These are phyloP conservation scores for Tridacna gigas DNA, from an alignment of 2,888 invertebrate genomes.

Conservation along the genomic window DNA sequence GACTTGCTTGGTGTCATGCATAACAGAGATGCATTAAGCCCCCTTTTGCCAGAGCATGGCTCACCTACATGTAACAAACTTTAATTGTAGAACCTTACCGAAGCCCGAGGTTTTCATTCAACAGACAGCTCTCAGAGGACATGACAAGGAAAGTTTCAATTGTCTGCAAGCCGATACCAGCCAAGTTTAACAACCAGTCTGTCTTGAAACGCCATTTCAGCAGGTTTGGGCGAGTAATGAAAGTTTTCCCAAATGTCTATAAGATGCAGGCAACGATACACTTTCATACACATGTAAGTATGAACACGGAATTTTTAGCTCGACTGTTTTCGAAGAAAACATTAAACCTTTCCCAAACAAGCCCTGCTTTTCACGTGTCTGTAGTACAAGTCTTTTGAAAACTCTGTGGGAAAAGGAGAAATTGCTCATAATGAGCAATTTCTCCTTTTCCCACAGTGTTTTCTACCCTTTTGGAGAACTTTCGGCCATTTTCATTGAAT, in stretches of 20 bases:
- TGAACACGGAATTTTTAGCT: neutral
- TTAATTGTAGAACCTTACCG: slow-evolving; percentile 16
- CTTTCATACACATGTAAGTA: slow-evolving; percentile 86
- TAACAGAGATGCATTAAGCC: too few relatives aligned
- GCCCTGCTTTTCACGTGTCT: neutral
- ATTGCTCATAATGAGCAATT: too few relatives aligned
- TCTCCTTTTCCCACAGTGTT: slow-evolving; percentile 6
- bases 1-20: too few relatives aligned
- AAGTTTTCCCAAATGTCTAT: slow-evolving; percentile 89
- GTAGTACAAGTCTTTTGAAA: neutral
- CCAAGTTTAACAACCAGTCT: slow-evolving; percentile 77
- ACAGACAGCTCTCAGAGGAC: slow-evolving; percentile 70
- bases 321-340: neutral
- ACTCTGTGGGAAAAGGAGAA: neutral
- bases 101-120: slow-evolving; percentile 29
- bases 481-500: too few relatives aligned
- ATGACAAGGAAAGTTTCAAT: slow-evolving; percentile 74
- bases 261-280: slow-evolving; percentile 89
- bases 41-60: neutral
- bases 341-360: neutral
- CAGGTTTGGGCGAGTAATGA: slow-evolving; percentile 90
- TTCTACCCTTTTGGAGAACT: too few relatives aligned
- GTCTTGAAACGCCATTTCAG: slow-evolving; percentile 84
- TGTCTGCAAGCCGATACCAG: slow-evolving; percentile 81
- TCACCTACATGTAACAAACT: neutral